Percentiles rank a stretch among this genome's conserved stretches.
Evolutionary conservation across 2,797 vertebrate genomes (phyloP).

Genomic region (Nyctalus aviator): DNA sequence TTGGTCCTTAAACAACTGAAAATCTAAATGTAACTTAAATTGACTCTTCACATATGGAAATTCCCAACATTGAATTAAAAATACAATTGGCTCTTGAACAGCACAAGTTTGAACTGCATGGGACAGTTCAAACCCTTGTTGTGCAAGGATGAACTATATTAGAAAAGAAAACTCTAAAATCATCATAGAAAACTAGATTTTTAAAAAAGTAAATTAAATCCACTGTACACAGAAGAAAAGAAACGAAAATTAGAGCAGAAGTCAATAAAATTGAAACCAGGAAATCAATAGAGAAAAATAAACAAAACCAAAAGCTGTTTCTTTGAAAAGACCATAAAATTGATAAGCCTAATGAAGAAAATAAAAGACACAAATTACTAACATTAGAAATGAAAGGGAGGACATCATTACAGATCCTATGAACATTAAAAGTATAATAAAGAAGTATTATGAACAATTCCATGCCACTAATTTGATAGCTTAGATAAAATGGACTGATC

Average conservation of each 20-base stretch:
- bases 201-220: conserved; percentile 48
- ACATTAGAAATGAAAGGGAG: conserved; percentile 17
- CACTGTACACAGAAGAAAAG: conserved; percentile 19
- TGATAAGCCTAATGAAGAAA: conserved; percentile 7
- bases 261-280: conserved; percentile 24
- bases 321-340: conserved; percentile 49
- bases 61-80: not conserved
- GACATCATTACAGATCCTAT: not conserved
- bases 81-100: not conserved
- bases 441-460: not conserved
- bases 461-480: conserved; percentile 20
- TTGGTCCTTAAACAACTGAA: not conserved
- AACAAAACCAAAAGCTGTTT: conserved; percentile 39
- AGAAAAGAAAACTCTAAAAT: conserved; percentile 17
- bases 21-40: not conserved
- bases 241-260: conserved; percentile 14
- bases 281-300: conserved; percentile 42
- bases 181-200: not conserved
- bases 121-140: not conserved
- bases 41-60: not conserved
- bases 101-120: not conserved
- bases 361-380: not conserved
- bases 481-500: not conserved
- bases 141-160: not conserved
- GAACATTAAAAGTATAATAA: conserved; percentile 45